These are phyloP conservation scores for Piscicola geometra DNA, from an alignment of 2,888 invertebrate species.

Conservation along the genomic window DNA sequence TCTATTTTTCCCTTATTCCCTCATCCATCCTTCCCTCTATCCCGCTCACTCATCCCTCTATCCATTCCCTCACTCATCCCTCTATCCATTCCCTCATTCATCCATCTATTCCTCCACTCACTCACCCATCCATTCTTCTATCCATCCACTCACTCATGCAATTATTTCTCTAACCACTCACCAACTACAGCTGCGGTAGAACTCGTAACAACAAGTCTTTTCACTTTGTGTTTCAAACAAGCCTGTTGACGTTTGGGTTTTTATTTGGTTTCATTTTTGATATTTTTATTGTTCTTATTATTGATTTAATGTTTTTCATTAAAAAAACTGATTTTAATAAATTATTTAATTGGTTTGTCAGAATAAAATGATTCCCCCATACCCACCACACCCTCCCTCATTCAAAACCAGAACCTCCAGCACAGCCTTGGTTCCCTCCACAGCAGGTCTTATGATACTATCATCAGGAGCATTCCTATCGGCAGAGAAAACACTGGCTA, in stretches of 20 bases:
- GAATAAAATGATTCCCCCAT: too few relatives aligned
- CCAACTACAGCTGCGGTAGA: constrained; percentile 56
- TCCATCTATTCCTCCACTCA: background rate
- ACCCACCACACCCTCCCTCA: too few relatives aligned
- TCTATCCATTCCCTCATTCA: too few relatives aligned
- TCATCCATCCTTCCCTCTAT: too few relatives aligned
- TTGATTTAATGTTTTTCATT: too few relatives aligned
- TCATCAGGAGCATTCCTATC: constrained; percentile 53
- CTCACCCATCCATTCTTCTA: background rate
- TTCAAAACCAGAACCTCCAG: constrained; percentile 45
- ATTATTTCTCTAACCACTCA: constrained; percentile 42
- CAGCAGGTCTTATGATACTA: constrained; percentile 57
- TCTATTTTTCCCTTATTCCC: too few relatives aligned
- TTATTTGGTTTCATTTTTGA: too few relatives aligned
- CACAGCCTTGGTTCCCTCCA: constrained; percentile 58
- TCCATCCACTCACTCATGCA: background rate
- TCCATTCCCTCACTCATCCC: too few relatives aligned
- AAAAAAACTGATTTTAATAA: too few relatives aligned
- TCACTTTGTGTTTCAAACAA: constrained; percentile 56
- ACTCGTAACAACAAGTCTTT: constrained; percentile 59
- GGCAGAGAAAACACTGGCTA: constrained; percentile 55
- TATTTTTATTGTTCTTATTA: too few relatives aligned
- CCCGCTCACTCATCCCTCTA: too few relatives aligned
- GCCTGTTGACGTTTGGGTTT: constrained; percentile 47
- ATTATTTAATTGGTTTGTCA: too few relatives aligned